Evolutionary conservation across 2,113 vertebrate species (phyloP), one percentile per base, ranked within the genome.

Genomic region (Siniperca knerii): DNA sequence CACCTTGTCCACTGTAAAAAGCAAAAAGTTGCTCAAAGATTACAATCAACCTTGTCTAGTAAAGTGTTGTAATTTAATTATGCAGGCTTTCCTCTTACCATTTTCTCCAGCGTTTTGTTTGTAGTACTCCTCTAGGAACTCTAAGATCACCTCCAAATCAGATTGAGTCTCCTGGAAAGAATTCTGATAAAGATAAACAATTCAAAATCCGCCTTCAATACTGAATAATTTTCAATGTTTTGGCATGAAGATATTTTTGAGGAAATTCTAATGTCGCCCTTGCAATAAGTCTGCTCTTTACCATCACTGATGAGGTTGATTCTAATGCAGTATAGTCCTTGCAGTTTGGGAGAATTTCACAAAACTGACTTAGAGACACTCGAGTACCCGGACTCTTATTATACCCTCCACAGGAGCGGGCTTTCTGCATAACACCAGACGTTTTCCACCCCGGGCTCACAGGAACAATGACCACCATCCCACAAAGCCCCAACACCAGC

Each of bases 71-170:
- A 67, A 7, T 62, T 23, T 25, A 7, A 13, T 40, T 64, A 9
- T 23, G 1, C 20, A 23, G n/a, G 1, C 0, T 21, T 83, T 76
- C 29, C 2, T 72, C 82, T 86, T 87, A 91, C 90, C 88, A 44
- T 90, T 83, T 65, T 84, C 87, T 82, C 64, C 76, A 13, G 73
- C 42, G 74, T 84, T 92, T 64, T 95, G 93, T 52, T 91, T 93
- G 90, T 95, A 94, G 87, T 95, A 95, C 61, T 96, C 96, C 87
- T 95, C 95, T 0, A 96, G 90, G 82, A 96, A 96, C 69, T 96
- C 96, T 81, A 96, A 81, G 78, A 96, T 96, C 68, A 96, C 96
- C 84, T 96, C 95, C 89, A 96, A 89, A 58, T 96, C 96, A 5
- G 94, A 92, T 77, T 95, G 94, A 79, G 82, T 84, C 6, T 94